These are phyloP conservation scores for Apis florea DNA, from an alignment of 1,140 invertebrate genomes.

Conservation along the genomic window DNA sequence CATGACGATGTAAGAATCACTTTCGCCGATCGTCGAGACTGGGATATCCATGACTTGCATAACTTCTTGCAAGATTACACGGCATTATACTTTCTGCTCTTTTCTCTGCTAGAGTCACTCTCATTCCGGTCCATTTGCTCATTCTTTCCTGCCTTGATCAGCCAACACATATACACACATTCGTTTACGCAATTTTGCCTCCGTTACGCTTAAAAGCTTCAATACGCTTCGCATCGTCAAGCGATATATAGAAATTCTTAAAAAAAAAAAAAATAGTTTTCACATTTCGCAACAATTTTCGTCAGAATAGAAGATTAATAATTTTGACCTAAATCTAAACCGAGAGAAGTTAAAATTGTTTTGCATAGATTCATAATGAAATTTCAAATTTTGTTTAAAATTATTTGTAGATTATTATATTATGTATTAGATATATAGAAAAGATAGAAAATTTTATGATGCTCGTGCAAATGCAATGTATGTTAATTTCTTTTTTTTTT, in stretches of 20 bases:
- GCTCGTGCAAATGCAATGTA: not conserved
- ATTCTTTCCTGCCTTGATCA: conserved; percentile 17
- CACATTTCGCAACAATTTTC: not conserved
- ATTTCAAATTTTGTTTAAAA: not conserved
- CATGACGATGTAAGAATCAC: conserved; percentile 64
- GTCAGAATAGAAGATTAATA: not conserved
- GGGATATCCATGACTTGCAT: conserved; percentile 68
- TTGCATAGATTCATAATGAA: too few relatives aligned
- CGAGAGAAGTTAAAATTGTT: not conserved
- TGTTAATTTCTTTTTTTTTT: not conserved
- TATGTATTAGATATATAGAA: too few relatives aligned
- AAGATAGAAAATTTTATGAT: not conserved
- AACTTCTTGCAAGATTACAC: conserved; percentile 68
- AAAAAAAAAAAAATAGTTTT: not conserved
- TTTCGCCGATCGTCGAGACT: conserved; percentile 72
- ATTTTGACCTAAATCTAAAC: not conserved
- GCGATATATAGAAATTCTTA: not conserved
- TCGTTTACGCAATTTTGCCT: not conserved
- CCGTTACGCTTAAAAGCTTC: not conserved
- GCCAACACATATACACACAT: not conserved
- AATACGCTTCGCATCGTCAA: not conserved
- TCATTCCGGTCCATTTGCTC: conserved; percentile 44
- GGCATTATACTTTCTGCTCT: conserved; percentile 43
- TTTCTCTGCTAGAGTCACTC: conserved; percentile 43
- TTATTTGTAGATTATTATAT: too few relatives aligned